These are phyloP conservation scores for Lucilia cuprina DNA, from an alignment of 1,140 invertebrate genomes.

Conservation along the genomic window DNA sequence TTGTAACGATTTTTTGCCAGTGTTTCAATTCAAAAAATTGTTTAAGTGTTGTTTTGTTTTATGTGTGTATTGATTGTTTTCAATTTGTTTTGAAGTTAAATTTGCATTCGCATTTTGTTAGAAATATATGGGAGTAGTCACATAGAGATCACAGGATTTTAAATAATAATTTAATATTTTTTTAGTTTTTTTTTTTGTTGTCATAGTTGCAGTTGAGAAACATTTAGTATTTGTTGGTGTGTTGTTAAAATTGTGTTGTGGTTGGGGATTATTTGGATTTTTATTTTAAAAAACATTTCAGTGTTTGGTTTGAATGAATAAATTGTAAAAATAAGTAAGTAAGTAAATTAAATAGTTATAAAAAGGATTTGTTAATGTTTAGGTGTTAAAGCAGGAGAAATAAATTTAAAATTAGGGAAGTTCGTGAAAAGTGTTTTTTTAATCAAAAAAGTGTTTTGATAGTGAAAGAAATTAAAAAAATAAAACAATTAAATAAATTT, in stretches of 20 bases:
- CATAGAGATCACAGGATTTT: neutral
- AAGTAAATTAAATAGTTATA: no score
- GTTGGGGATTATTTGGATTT: neutral
- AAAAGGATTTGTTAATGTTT: neutral
- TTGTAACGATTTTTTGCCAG: neutral
- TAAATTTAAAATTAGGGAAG: neutral
- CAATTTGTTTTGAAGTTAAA: neutral
- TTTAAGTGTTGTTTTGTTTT: neutral
- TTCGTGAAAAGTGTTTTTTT: neutral
- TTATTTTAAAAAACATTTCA: neutral
- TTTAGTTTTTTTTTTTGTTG: constrained; percentile 5
- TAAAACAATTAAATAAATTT: neutral
- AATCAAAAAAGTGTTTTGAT: neutral
- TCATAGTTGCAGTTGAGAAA: constrained; percentile 33
- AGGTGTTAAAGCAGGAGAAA: neutral
- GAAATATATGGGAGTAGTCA: neutral
- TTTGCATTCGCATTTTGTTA: neutral
- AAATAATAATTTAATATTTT: neutral
- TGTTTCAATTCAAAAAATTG: neutral
- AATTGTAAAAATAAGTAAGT: neutral
- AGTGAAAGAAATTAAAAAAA: neutral
- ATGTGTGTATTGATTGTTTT: neutral
- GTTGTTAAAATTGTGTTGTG: neutral
- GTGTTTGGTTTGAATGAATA: constrained; percentile 7
- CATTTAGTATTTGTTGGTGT: constrained; percentile 6